A percentile compares a stretch with the other conserved stretches of the same genome.
Conservation (phyloP, 2,888 invertebrate species). For the Drosophila flavopinicola region DNA sequence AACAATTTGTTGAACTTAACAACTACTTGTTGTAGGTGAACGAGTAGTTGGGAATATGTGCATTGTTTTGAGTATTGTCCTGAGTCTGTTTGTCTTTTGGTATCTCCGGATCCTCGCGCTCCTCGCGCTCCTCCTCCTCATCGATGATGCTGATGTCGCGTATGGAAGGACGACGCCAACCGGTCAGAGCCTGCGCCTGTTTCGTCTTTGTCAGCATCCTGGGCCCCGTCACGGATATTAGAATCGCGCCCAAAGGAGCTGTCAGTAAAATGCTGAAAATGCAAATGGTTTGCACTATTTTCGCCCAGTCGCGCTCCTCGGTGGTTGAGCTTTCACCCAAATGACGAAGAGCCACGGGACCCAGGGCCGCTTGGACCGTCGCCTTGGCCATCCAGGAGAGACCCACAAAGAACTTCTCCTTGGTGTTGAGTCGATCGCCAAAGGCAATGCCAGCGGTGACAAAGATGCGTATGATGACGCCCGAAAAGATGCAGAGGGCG, state of each 20-base stretch:
- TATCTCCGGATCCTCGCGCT: constrained; percentile 85
- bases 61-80: constrained; percentile 82
- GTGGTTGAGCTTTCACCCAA: constrained; percentile 84
- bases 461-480: constrained; percentile 88
- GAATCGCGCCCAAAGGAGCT: constrained; percentile 92
- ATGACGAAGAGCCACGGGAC: constrained; percentile 90
- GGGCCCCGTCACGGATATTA: constrained; percentile 91
- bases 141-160: constrained; percentile 94
- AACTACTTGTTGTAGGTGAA: constrained; percentile 67
- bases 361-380: constrained; percentile 97
- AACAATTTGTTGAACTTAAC: constrained; percentile 8
- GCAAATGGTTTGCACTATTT: constrained; percentile 90
- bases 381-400: constrained; percentile 98
- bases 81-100: constrained; percentile 80
- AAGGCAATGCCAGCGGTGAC: constrained; percentile 89
- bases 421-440: constrained; percentile 92
- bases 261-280: constrained; percentile 93
- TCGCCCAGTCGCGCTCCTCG: constrained; percentile 87
- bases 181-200: constrained; percentile 87
- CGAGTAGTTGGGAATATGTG: constrained; percentile 68
- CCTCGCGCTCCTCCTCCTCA: constrained; percentile 90
- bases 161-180: constrained; percentile 93
- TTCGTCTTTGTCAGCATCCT: constrained; percentile 91
- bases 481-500: constrained; percentile 88
- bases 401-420: constrained; percentile 95